Base-by-base conservation (phyloP, 2,113 vertebrate genomes). In the Ciconia stormi region DNA sequence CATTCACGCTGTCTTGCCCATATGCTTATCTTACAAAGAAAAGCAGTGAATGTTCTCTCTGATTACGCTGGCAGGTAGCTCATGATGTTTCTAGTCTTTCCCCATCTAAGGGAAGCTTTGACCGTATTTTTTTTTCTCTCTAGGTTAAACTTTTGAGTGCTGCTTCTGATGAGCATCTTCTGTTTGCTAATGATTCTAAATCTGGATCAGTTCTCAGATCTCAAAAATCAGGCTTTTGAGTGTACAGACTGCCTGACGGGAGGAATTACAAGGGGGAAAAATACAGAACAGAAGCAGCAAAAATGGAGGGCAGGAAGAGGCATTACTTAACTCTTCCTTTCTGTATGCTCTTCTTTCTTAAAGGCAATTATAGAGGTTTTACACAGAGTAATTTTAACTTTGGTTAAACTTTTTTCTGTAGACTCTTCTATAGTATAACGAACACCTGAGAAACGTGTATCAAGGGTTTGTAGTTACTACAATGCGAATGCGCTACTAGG, bases 401-500 rank as follows among this genome's bases (percentile, higher is more conserved):
- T 8, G 38, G 27, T 36, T 74, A 2, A 84, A 27, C 5, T 52
- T 71, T 52, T 42, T 55, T 32, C 11, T 84, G 44, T 46, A 40
- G 40, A 20, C 22, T 82, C 8, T 87, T 44, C n/a, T 32, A 1
- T 0, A 55, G 44, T 18, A 8, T 71, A 59, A 79, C 6, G 20
- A 46, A 49, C 4, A 2, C 30, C 23, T 58, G 36, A 22, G 36
- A 34, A 74, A 18, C 2, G 1, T 47, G 0, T 49, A 10, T 58
- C 16, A 8, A 8, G 29, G 11, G 29, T 16, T 46, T 80, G 62
- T 74, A 59, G 30, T 72, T 40, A 11, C 19, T 80, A 2, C 13
- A 66, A 0, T 18, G 7, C 1, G 8, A 83, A 17, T 36, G 16
- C 34, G 12, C 69, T 67, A 2, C n/a, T 30, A 8, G n/a, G 8